Evolutionary conservation across 53 echinoderm and acorn worm genomes (phyloP).

Genomic region (Luidia sarsii): DNA sequence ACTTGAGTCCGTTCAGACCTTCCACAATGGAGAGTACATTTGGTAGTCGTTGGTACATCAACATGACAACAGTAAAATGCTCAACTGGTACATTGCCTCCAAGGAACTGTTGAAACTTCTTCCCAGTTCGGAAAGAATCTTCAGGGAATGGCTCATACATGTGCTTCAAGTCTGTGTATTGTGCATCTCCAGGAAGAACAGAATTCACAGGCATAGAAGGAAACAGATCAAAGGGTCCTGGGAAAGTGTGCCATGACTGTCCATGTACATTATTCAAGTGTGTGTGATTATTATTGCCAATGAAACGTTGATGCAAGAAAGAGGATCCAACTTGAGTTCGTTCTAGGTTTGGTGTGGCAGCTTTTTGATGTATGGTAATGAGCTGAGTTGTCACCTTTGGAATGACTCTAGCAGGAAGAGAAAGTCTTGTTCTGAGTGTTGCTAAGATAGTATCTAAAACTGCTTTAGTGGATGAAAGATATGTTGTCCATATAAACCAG

Average conservation of each 20-base stretch:
- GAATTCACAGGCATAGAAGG: constrained; percentile 84
- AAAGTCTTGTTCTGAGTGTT: constrained; percentile 73
- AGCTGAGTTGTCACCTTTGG: constrained; percentile 55
- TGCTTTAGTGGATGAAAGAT: constrained; percentile 68
- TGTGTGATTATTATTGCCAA: constrained; percentile 78
- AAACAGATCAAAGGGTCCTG: constrained; percentile 76
- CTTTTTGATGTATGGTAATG: too few relatives aligned
- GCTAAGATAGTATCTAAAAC: constrained; percentile 71
- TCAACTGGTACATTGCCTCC: constrained; percentile 86
- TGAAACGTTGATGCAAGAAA: constrained; percentile 63
- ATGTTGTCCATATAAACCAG: constrained; percentile 79
- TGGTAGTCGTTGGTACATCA: constrained; percentile 83
- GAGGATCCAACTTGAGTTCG: too few relatives aligned
- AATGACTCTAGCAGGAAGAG: constrained; percentile 69
- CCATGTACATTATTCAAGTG: constrained; percentile 40
- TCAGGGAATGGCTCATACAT: constrained; percentile 66
- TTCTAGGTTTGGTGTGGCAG: too few relatives aligned
- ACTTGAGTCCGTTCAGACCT: too few relatives aligned
- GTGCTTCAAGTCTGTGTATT: too few relatives aligned
- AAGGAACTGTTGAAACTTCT: constrained; percentile 81
- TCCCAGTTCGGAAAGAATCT: too few relatives aligned
- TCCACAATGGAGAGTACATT: too few relatives aligned
- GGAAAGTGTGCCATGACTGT: constrained; percentile 73
- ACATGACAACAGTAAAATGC: constrained; percentile 90
- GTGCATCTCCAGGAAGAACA: constrained; percentile 76